Base-by-base conservation (phyloP, 2,797 vertebrate species). In the Pipistrellus pygmaeus region DNA sequence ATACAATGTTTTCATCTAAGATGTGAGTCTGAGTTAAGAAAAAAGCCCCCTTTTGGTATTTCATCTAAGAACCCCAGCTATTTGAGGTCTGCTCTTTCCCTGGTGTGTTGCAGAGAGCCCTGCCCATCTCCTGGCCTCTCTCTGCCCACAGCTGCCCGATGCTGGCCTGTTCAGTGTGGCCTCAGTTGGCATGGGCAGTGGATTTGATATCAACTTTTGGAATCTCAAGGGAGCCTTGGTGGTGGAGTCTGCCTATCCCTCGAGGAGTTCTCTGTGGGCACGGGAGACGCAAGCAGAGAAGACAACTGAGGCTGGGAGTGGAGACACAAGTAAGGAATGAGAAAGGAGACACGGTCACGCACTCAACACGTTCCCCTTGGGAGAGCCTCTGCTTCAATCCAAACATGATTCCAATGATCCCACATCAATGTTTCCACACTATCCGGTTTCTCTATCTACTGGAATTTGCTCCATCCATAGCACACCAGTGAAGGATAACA, bases 401-500 rank as follows among this genome's bases (percentile, higher is more conserved):
- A 88, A 84, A 10, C 41, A 89, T 27, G 18, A 87, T 44, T 57
- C 51, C 97, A 73, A 57, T 32, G 23, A 84, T 0, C 14, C 71
- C 76, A 85, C 9, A 18, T 77, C 64, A 38, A 90, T 46, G 44
- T 80, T 44, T 64, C 64, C 76, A 72, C 20, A 95, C 72, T 23
- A 13, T 21, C 20, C 10, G 15, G 68, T 76, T 83, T 77, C 57
- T 53, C 38, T 53, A 81, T 32, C 86, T 92, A 84, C 83, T 14
- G 8, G 83, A 55, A 94, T 76, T 66, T 68, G 93, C 91, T n/a
- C 62, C 7, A 46, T 83, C 57, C 6, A 46, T 83, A 90, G 96
- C 25, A 68, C 18, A 62, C 5, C 53, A 95, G 66, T 0, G 3
- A 62, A 85, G 32, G 69, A 85, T 21, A 85, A 73, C 68, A 53